Conservation (phyloP, 2,888 invertebrate species). For the Calliphora vomitoria region DNA sequence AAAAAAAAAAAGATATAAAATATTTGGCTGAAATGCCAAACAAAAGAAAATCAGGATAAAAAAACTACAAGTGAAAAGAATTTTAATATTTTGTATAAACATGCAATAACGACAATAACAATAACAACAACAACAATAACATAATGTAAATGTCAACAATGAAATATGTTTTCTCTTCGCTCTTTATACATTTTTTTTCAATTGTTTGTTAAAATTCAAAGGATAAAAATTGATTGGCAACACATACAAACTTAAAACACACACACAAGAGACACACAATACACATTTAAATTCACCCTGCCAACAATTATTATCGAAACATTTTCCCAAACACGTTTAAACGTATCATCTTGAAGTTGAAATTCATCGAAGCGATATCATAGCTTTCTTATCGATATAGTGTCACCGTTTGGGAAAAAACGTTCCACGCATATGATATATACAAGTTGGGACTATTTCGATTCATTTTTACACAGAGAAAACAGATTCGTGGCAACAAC, state of each 20-base stretch:
- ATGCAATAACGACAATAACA: conserved; percentile 33
- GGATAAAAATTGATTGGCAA: conserved; percentile 47
- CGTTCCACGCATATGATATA: no score
- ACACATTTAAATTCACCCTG: no score
- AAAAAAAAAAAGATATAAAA: neutral
- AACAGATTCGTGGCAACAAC: no score
- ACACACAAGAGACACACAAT: neutral
- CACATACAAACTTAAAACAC: neutral
- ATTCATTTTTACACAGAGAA: no score
- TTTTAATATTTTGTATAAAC: conserved; percentile 45
- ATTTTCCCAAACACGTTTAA: no score
- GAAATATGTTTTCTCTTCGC: conserved; percentile 33
- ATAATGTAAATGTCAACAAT: conserved; percentile 58
- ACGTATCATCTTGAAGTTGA: no score
- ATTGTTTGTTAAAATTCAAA: conserved; percentile 48
- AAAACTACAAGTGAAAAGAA: conserved; percentile 16
- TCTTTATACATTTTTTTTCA: conserved; percentile 3
- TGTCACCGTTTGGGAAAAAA: no score
- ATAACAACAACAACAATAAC: conserved; percentile 32
- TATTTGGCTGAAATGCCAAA: conserved; percentile 31
- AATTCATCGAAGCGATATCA: no score
- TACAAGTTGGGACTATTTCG: no score
- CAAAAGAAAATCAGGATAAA: neutral
- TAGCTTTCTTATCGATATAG: no score
- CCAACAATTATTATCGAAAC: no score